Percentiles rank a stretch among this genome's conserved stretches.
phyloP scores from a whole-genome alignment of 35 echinoderm and acorn worm genomes.

The Amphiura filiformis region DNA sequence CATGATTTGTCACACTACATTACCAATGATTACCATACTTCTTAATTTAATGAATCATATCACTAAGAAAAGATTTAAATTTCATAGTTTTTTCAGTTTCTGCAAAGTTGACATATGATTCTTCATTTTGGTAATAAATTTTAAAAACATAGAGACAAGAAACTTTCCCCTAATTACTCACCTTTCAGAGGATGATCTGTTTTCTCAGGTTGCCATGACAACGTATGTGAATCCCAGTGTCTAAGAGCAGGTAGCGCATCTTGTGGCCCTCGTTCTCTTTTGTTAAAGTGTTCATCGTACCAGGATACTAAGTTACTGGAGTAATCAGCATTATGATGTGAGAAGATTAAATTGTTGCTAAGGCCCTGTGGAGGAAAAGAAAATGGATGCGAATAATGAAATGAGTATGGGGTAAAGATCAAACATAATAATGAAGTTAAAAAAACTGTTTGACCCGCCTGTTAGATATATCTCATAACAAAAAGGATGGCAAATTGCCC shows the following conservation, averaged over 20 bases:
- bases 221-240: conserved; percentile 88
- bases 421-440: not conserved
- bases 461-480: too few relatives aligned
- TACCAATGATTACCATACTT: not conserved
- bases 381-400: not conserved
- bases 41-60: too few relatives aligned
- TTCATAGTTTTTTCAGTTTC: not conserved
- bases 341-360: conserved; percentile 67
- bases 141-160: too few relatives aligned
- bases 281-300: conserved; percentile 98
- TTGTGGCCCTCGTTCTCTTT: conserved; percentile 43
- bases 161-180: not conserved
- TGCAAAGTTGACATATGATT: too few relatives aligned
- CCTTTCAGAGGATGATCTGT: conserved; percentile 90
- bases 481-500: too few relatives aligned
- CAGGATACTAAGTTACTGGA: conserved; percentile 91
- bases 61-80: not conserved
- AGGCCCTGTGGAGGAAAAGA: conserved; percentile 53
- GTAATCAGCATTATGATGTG: conserved; percentile 82
- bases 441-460: not conserved
- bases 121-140: too few relatives aligned
- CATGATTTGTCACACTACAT: not conserved
- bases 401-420: not conserved
- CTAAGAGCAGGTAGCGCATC: conserved; percentile 64
- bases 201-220: conserved; percentile 91